Percentiles rank a stretch among this genome's conserved stretches.
Evolutionary conservation across 2,888 invertebrate species (phyloP).

Genomic region (Stenodema calcarata): DNA sequence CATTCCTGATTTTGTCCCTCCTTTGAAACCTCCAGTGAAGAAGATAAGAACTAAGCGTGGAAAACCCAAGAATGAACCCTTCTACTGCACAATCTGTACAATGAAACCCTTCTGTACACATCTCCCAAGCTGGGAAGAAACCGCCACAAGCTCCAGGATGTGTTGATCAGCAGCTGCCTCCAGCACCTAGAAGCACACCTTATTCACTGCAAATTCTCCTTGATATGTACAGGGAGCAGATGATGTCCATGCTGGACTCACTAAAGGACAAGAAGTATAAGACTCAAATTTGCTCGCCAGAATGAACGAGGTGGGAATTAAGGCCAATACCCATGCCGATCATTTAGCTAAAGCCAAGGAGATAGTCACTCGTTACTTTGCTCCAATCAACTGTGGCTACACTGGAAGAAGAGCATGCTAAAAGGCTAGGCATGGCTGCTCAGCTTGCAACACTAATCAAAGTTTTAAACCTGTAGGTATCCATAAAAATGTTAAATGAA

Average conservation of each 20-base stretch:
- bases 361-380: constrained; percentile 83
- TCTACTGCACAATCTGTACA: constrained; percentile 85
- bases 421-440: no score
- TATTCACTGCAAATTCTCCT: constrained; percentile 86
- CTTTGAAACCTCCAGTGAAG: constrained; percentile 38
- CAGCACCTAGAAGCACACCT: constrained; percentile 78
- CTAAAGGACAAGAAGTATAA: constrained; percentile 84
- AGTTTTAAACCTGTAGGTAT: no score
- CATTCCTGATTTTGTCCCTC: constrained; percentile 40
- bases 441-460: no score
- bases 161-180: constrained; percentile 86
- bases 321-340: constrained; percentile 84
- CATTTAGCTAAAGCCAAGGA: constrained; percentile 86
- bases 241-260: constrained; percentile 80
- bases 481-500: no score
- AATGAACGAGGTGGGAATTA: constrained; percentile 90
- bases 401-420: constrained; percentile 79
- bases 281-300: constrained; percentile 79
- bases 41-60: constrained; percentile 62
- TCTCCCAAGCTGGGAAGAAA: constrained; percentile 73
- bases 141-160: constrained; percentile 89
- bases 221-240: constrained; percentile 85
- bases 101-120: constrained; percentile 86
- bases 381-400: constrained; percentile 80
- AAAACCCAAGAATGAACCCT: constrained; percentile 71